phyloP scores from a whole-genome alignment of 2,888 invertebrate species.

The Callosobruchus maculatus region DNA sequence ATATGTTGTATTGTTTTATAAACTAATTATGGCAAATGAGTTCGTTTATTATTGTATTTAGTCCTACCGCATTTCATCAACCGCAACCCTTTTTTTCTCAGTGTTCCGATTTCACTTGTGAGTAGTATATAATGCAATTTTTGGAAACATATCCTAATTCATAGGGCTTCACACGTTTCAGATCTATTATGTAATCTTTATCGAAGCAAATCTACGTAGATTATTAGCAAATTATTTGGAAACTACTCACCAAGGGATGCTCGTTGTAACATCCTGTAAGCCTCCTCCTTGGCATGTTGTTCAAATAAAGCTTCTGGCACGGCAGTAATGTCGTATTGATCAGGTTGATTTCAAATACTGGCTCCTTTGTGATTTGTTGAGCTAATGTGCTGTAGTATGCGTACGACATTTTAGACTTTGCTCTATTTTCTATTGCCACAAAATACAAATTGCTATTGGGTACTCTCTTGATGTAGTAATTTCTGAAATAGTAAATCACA shows the following conservation, averaged over 20 bases:
- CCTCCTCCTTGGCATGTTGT: constrained; percentile 62
- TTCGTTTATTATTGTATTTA: too few species aligned
- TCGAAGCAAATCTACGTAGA: neutral
- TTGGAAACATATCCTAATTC: too few species aligned
- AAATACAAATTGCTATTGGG: constrained; percentile 75
- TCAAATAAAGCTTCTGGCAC: constrained; percentile 73
- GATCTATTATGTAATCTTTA: too few species aligned
- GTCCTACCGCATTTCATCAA: too few species aligned
- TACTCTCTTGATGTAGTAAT: constrained; percentile 69
- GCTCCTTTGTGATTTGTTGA: constrained; percentile 34
- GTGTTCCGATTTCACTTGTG: too few species aligned
- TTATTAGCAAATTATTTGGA: constrained; percentile 1
- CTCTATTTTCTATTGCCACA: constrained; percentile 61
- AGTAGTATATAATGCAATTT: too few species aligned
- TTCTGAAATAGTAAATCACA: constrained; percentile 42
- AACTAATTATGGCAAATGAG: too few species aligned
- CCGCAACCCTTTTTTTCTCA: too few species aligned
- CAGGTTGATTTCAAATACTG: constrained; percentile 45
- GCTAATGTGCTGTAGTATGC: constrained; percentile 52
- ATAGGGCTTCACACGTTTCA: too few species aligned
- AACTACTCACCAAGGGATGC: constrained; percentile 60
- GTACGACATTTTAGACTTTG: constrained; percentile 25
- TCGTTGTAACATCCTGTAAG: constrained; percentile 75
- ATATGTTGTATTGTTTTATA: too few species aligned
- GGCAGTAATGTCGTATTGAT: constrained; percentile 56